Evolutionary conservation across 2,113 vertebrate genomes (phyloP), one percentile per base, ranked within the genome.

Genomic region (Thymallus thymallus): DNA sequence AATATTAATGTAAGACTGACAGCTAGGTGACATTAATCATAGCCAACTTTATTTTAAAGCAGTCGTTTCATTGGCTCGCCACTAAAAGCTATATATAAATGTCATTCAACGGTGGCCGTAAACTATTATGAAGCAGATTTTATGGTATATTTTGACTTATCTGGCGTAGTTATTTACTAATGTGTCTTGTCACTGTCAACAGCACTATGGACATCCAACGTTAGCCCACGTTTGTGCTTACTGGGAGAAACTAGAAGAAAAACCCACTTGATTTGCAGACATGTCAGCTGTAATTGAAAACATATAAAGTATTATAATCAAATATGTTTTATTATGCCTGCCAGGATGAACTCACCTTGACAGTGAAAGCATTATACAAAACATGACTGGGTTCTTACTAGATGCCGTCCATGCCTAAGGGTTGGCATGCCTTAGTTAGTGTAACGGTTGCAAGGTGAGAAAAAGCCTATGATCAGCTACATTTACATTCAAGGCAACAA

Each of bases 1-100:
- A 93, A 93, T 92, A 93, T 94, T 93, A 94, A 93, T 93, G 90
- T 88, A 92, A 91, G 89, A 90, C 89, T 92, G 92, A 93, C 90
- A 90, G 83, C 82, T 65, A 74, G 90, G 79, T 81, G 90, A 89
- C 89, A 91, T 93, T 91, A 93, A 91, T 94, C 91, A 94, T 88
- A 81, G 86, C 85, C 80, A 86, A 90, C 90, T 92, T 94, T 93
- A 92, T 92, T 92, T 92, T 88, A 86, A 90, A 90, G 87, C 86
- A 70, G 69, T 77, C 80, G 75, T 92, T 92, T 92, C 90, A 92
- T 92, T 91, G 92, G 91, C 82, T 82, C 85, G 56, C 83, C 87
- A 87, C 89, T 91, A 90, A 91, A 91, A 66, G 92, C 88, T 87
- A 90, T 93, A 88, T 89, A 93, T 93, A 93, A 93, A 94, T 90